Evolutionary conservation across 2,797 vertebrate genomes (phyloP).

Genomic region (Tenualosa ilisha): DNA sequence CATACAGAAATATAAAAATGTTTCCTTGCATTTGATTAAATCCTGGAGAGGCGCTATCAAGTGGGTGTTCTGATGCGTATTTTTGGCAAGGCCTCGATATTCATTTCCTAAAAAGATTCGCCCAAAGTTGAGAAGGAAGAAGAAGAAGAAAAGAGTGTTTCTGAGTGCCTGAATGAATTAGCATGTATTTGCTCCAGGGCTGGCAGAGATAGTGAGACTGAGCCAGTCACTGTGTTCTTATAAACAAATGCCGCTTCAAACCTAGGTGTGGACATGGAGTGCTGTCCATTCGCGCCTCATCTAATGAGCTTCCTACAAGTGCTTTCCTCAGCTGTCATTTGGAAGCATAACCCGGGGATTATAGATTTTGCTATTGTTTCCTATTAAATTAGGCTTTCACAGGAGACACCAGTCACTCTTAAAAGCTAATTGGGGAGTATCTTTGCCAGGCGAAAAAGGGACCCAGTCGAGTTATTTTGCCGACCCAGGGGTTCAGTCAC

Average conservation of each 20-base stretch:
- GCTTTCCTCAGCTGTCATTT: conserved; percentile 43
- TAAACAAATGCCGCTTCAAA: conserved; percentile 29
- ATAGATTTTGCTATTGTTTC: conserved; percentile 53
- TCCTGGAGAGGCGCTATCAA: conserved; percentile 14
- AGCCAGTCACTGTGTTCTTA: conserved; percentile 32
- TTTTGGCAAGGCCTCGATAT: conserved; percentile 12
- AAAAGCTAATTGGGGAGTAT: conserved; percentile 45
- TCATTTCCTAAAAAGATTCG: background rate
- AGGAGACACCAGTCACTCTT: conserved; percentile 52
- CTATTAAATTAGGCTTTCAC: conserved; percentile 54
- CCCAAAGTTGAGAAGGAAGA: conserved; percentile 21
- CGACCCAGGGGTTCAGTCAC: conserved; percentile 52
- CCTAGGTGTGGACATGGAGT: conserved; percentile 38
- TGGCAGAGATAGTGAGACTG: conserved; percentile 17
- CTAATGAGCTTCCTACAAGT: conserved; percentile 46
- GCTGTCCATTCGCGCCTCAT: conserved; percentile 33
- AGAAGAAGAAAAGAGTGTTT: background rate
- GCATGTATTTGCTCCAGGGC: conserved; percentile 44
- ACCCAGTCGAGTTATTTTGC: conserved; percentile 32
- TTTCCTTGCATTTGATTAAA: conserved; percentile 27
- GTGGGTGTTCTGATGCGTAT: conserved; percentile 23
- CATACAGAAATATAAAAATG: conserved; percentile 16
- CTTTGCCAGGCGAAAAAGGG: conserved; percentile 34
- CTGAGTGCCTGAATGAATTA: conserved; percentile 28
- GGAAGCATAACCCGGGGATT: conserved; percentile 45